Conservation (phyloP, 1,140 invertebrate species). For the Antheraea mylitta region DNA sequence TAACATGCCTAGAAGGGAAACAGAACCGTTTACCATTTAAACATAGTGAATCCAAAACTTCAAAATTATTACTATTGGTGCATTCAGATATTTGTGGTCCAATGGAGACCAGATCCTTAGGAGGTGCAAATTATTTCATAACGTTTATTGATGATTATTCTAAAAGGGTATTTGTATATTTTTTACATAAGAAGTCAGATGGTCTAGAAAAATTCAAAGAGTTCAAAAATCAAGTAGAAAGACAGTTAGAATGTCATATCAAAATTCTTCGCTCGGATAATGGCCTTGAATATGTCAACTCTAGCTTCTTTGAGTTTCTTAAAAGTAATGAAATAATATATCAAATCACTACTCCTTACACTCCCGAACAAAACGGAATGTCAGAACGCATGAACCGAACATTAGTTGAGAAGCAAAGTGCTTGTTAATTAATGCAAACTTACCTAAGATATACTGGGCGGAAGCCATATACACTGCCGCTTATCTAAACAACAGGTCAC, state of each 20-base stretch:
- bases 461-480: conserved; percentile 57
- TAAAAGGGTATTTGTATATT: conserved; percentile 32
- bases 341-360: conserved; percentile 37
- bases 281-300: conserved; percentile 34
- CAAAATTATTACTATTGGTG: conserved; percentile 44
- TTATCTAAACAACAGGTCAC: conserved; percentile 57
- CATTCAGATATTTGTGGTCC: conserved; percentile 68
- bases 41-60: conserved; percentile 26
- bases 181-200: conserved; percentile 32
- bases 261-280: conserved; percentile 31
- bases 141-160: conserved; percentile 66
- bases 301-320: conserved; percentile 26
- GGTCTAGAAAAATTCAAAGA: conserved; percentile 25
- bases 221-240: conserved; percentile 30
- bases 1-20: conserved; percentile 34
- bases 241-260: conserved; percentile 29
- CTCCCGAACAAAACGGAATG: conserved; percentile 61
- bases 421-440: conserved; percentile 49
- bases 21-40: conserved; percentile 32
- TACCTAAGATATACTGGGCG: conserved; percentile 56
- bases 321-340: conserved; percentile 28
- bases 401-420: conserved; percentile 46
- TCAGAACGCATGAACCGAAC: conserved; percentile 59
- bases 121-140: conserved; percentile 56
- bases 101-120: conserved; percentile 49